Percentiles rank a stretch among this genome's conserved stretches.
These are phyloP conservation scores for Centroberyx gerrardi DNA, from an alignment of 2,797 vertebrate genomes.

Conservation along the genomic window DNA sequence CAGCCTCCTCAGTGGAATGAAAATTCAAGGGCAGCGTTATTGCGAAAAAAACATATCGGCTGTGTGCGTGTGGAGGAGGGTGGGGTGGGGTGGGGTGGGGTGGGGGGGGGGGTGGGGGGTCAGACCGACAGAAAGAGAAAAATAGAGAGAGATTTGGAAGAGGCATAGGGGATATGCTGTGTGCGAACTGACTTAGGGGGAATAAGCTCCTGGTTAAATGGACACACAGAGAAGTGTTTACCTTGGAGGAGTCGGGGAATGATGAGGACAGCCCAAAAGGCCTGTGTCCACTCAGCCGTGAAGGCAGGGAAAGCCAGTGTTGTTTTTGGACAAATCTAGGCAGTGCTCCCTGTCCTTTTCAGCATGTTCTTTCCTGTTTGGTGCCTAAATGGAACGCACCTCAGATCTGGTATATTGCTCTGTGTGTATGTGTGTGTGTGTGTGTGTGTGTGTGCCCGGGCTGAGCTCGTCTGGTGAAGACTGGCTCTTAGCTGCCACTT, in stretches of 20 bases:
- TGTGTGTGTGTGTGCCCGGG: conserved; percentile 15
- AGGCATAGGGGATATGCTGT: conserved; percentile 8
- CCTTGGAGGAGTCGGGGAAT: conserved; percentile 27
- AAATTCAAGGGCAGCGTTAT: conserved; percentile 19
- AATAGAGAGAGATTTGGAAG: neutral
- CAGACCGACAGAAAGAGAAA: neutral
- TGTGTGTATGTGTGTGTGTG: neutral
- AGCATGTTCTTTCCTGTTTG: conserved; percentile 33
- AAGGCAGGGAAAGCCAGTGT: conserved; percentile 21
- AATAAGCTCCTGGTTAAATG: conserved; percentile 22
- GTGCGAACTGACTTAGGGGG: conserved; percentile 22
- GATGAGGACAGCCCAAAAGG: conserved; percentile 46
- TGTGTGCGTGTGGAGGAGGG: neutral
- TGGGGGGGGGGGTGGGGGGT: neutral
- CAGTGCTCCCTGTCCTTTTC: conserved; percentile 42
- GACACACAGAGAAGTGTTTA: conserved; percentile 34
- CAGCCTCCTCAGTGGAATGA: conserved; percentile 20
- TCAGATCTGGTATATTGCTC: conserved; percentile 7
- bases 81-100: neutral
- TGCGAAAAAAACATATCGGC: neutral
- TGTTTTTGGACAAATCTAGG: conserved; percentile 53
- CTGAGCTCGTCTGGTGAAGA: conserved; percentile 6
- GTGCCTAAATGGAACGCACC: conserved; percentile 35
- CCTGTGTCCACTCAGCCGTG: conserved; percentile 39
- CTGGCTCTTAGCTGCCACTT: conserved; percentile 4